Conservation (phyloP, 2,888 invertebrate genomes). For the Gymnocheta viridis region DNA sequence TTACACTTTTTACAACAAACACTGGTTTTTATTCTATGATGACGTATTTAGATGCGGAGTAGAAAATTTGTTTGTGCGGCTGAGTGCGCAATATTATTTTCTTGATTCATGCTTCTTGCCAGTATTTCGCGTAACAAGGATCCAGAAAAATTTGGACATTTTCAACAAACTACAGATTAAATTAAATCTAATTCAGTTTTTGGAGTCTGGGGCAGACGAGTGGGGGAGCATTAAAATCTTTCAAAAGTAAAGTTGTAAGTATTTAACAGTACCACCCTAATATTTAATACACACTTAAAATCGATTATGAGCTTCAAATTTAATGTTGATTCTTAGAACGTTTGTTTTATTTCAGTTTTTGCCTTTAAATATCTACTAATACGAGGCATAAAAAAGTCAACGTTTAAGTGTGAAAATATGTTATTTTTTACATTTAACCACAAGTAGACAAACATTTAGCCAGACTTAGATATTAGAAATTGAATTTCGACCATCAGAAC, state of each 20-base stretch:
- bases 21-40: too few species aligned
- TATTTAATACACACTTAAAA: slow-evolving; percentile 13
- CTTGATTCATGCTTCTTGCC: too few species aligned
- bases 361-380: neutral
- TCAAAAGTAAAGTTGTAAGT: neutral
- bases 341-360: slow-evolving; percentile 20
- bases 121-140: too few species aligned
- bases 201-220: too few species aligned
- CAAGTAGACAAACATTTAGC: slow-evolving; percentile 54
- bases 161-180: too few species aligned
- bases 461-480: slow-evolving; percentile 30
- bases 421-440: slow-evolving; percentile 49
- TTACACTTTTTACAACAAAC: too few species aligned
- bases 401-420: slow-evolving; percentile 64
- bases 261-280: slow-evolving; percentile 1
- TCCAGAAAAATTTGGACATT: too few species aligned
- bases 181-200: too few species aligned
- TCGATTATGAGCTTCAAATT: slow-evolving; percentile 22
- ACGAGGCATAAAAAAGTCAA: slow-evolving; percentile 6
- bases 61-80: too few species aligned
- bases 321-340: slow-evolving; percentile 32
- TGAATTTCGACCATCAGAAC: slow-evolving; percentile 28
- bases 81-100: too few species aligned
- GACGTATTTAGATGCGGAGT: too few species aligned
- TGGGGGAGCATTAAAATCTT: neutral